A percentile compares a stretch with the other conserved stretches of the same genome.
Conservation (phyloP, 2,113 vertebrate species). For the Gorsachius goisagi region DNA sequence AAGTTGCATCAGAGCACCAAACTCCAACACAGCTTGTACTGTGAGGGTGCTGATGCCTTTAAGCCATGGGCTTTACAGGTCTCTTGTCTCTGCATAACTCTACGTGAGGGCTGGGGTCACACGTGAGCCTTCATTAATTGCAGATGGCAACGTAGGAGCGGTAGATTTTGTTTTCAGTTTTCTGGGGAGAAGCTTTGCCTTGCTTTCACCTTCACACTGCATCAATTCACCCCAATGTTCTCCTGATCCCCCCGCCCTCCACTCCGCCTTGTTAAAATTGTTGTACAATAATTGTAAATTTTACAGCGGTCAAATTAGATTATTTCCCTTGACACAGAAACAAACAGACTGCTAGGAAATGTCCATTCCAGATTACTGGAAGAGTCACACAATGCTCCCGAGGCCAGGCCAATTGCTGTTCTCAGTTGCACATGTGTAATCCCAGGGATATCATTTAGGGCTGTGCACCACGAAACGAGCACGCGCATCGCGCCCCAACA, state of each 20-base stretch:
- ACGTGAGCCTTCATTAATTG: background rate
- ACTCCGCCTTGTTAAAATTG: background rate
- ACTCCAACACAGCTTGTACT: background rate
- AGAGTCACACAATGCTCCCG: background rate
- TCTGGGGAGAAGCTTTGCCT: background rate
- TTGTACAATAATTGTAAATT: conserved; percentile 59
- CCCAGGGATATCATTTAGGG: background rate
- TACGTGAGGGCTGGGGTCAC: background rate
- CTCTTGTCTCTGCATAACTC: background rate
- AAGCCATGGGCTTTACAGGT: background rate
- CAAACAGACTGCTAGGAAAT: conserved; percentile 66
- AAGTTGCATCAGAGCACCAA: background rate
- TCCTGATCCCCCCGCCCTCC: background rate
- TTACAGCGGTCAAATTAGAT: conserved; percentile 30
- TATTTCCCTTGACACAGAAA: conserved; percentile 63
- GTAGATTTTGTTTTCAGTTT: background rate
- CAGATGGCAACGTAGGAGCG: background rate
- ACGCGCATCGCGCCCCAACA: rapidly evolving
- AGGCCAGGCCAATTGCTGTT: conserved; percentile 18
- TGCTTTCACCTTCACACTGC: background rate
- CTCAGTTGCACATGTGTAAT: background rate
- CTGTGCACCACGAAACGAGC: background rate
- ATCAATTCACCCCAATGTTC: background rate
- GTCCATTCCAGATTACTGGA: conserved; percentile 58
- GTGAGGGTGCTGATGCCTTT: background rate